phyloP scores from a whole-genome alignment of 2,113 vertebrate genomes.

The zebrafish (Danio rerio) region GRCz12tu NC_133182.1:29929001-29929500 shows the following conservation, averaged over 20 bases:
- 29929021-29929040: background rate
- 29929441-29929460: constrained; percentile 66
- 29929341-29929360: constrained; percentile 14
- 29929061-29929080: background rate
- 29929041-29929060: background rate
- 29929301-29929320: constrained; percentile 39
- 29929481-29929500: constrained; percentile 59
- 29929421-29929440: constrained; percentile 69
- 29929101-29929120: background rate
- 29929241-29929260: background rate
- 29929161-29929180: background rate
- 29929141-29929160: background rate
- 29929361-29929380: constrained; percentile 4
- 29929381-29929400: constrained; percentile 57
- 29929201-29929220: constrained; percentile 8
- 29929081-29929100: too few relatives aligned
- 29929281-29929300: constrained; percentile 24
- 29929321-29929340: constrained; percentile 34
- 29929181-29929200: background rate
- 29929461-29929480: constrained; percentile 64
- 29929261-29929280: constrained; percentile 31
- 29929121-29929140: background rate
- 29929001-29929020: background rate
- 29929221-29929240: background rate
- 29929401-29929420: constrained; percentile 57